These are phyloP conservation scores for Pangasius djambal DNA, from an alignment of 2,797 vertebrate species.

Conservation along the genomic window DNA sequence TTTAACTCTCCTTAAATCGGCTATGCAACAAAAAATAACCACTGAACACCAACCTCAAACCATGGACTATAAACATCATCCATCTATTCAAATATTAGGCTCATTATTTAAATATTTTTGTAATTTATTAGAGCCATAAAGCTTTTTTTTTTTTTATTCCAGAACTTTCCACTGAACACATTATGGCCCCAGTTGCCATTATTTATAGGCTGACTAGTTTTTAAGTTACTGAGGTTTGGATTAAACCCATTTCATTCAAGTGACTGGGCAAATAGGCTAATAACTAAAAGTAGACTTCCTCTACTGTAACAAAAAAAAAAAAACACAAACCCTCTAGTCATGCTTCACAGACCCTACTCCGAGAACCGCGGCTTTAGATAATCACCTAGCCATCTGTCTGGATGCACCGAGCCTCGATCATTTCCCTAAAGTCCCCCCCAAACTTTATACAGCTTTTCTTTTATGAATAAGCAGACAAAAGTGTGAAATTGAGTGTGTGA, in stretches of 20 bases:
- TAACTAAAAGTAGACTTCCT: not conserved
- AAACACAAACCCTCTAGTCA: too few species aligned
- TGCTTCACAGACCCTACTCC: not conserved
- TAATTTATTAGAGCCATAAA: not conserved
- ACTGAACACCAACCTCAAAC: too few species aligned
- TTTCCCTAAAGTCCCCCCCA: not conserved
- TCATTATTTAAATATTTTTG: too few species aligned
- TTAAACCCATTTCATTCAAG: not conserved
- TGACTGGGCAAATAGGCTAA: not conserved
- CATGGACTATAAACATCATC: too few species aligned
- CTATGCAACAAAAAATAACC: too few species aligned
- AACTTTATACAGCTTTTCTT: not conserved
- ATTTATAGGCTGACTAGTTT: not conserved
- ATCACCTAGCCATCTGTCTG: not conserved
- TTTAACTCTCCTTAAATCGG: too few species aligned
- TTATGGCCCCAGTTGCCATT: not conserved
- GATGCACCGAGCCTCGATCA: not conserved
- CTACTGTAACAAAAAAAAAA: not conserved
- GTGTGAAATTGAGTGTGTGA: not conserved
- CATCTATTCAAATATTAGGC: too few species aligned
- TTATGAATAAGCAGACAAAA: not conserved
- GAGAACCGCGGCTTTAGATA: not conserved
- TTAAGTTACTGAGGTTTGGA: not conserved
- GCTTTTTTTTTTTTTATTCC: not conserved
- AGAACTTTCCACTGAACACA: not conserved